These are phyloP conservation scores for Mythimna vitellina DNA, from an alignment of 2,888 invertebrate genomes.

Conservation along the genomic window DNA sequence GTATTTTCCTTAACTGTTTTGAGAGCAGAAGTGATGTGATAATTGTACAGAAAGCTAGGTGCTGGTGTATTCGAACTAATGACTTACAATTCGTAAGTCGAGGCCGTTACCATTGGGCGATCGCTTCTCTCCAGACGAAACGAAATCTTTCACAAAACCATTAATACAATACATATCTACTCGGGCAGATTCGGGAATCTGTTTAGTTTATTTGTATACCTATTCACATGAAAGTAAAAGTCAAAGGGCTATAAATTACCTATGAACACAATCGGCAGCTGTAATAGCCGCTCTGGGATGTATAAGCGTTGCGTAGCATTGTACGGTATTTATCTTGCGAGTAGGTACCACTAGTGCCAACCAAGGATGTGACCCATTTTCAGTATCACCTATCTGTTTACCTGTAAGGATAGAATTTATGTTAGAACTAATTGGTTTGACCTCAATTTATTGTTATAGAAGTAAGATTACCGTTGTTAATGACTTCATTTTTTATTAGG, in stretches of 20 bases:
- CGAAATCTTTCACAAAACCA: background rate
- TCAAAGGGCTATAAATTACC: conserved; percentile 66
- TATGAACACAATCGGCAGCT: conserved; percentile 81
- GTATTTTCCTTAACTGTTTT: background rate
- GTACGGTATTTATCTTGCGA: conserved; percentile 74
- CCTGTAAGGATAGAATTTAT: conserved; percentile 62
- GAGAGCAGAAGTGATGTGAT: background rate
- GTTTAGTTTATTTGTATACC: background rate
- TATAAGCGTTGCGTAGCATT: conserved; percentile 84
- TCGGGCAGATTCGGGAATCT: too few species aligned
- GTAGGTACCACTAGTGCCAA: conserved; percentile 78
- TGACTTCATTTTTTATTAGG: too few species aligned
- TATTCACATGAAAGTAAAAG: background rate
- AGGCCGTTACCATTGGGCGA: background rate
- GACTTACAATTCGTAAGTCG: background rate
- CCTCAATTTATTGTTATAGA: background rate
- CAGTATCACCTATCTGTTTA: conserved; percentile 71
- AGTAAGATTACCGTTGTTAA: background rate
- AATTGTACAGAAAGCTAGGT: background rate
- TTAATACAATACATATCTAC: too few species aligned
- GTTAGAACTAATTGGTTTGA: background rate
- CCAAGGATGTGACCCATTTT: conserved; percentile 82
- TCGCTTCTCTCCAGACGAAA: background rate
- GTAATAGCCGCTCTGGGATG: conserved; percentile 84
- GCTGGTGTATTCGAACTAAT: background rate